Conservation (phyloP, 2,888 invertebrate species). For the Sthenelais limicola region DNA sequence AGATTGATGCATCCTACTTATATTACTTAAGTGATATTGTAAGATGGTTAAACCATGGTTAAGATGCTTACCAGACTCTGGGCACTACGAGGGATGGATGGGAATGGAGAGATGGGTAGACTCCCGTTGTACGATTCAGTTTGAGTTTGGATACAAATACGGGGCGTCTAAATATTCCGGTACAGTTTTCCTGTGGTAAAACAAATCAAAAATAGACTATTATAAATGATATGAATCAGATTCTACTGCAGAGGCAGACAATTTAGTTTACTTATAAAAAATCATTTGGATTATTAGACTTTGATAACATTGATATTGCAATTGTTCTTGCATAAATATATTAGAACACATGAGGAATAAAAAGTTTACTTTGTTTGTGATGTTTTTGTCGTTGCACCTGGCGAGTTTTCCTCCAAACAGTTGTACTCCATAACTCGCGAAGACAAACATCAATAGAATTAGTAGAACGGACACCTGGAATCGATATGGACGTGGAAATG, state of each 20-base stretch:
- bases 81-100: conserved; percentile 97
- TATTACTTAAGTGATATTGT: too few species aligned
- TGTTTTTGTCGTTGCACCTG: conserved; percentile 95
- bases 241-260: too few species aligned
- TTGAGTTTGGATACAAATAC: conserved; percentile 99
- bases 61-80: conserved; percentile 87
- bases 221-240: too few species aligned
- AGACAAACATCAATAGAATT: conserved; percentile 98
- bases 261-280: too few species aligned
- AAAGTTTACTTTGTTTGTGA: conserved; percentile 73
- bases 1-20: too few species aligned
- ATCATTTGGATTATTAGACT: too few species aligned
- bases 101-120: conserved; percentile 80
- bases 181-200: conserved; percentile 92
- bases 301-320: too few species aligned
- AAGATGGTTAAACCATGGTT: too few species aligned
- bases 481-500: too few species aligned
- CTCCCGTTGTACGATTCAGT: too few species aligned
- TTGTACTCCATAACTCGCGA: conserved; percentile 99
- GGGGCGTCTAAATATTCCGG: conserved; percentile 94
- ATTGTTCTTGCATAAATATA: background rate
- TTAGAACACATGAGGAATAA: background rate
- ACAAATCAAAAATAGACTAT: too few species aligned
- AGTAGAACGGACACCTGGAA: conserved; percentile 95
- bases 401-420: conserved; percentile 96